A percentile compares a stretch with the other conserved stretches of the same genome.
Evolutionary conservation across 2,888 invertebrate species (phyloP).

Genomic region (Cantharis lateralis): DNA sequence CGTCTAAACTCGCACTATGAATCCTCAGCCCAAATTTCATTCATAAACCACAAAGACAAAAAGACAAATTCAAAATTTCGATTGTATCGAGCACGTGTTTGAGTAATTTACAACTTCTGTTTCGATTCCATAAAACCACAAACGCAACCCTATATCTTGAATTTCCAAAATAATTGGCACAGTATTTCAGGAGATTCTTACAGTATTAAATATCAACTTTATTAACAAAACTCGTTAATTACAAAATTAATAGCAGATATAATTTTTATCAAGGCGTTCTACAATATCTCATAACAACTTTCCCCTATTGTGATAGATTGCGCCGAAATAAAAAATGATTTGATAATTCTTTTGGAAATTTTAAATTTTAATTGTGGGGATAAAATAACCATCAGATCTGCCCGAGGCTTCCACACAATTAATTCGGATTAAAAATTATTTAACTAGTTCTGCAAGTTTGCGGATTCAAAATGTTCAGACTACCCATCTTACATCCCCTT

Average conservation of each 20-base stretch:
- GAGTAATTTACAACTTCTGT: not conserved
- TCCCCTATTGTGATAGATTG: not conserved
- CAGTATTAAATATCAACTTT: not conserved
- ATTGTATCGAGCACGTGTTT: not conserved
- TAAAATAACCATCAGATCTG: not conserved
- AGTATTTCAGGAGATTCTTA: not conserved
- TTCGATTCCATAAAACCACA: not conserved
- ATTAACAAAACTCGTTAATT: not conserved
- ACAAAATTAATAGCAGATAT: not conserved
- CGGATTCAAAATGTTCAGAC: not conserved
- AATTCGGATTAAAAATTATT: not conserved
- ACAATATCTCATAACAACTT: not conserved
- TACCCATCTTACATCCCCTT: not conserved
- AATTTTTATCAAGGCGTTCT: not conserved
- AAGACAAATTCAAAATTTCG: not conserved
- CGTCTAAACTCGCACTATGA: not conserved
- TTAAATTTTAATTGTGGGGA: not conserved
- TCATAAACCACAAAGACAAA: not conserved
- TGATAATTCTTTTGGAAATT: not conserved
- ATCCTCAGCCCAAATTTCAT: not conserved
- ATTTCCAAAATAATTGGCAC: not conserved
- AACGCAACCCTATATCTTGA: not conserved
- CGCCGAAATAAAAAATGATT: not conserved
- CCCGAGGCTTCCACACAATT: not conserved
- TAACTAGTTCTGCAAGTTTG: not conserved